Base-by-base conservation (phyloP, 2,797 vertebrate species). In the Oreonectes daqikongensis region DNA sequence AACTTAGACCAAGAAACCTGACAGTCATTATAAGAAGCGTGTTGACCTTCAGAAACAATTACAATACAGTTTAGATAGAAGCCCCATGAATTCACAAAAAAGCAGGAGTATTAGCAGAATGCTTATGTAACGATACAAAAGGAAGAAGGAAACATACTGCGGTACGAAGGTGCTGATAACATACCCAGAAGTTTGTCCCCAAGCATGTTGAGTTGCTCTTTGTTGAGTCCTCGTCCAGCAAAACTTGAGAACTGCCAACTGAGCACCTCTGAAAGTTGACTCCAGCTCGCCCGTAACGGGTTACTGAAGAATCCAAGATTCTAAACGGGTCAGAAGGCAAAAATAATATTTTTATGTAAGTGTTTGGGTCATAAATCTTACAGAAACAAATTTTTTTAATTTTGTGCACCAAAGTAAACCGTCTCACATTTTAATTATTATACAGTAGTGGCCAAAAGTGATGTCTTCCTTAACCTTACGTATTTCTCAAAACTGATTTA, bases 241-340 rank as follows among this genome's bases (percentile, higher is more conserved):
- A 97, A 97, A 0, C 95, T 97, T 35, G 95, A 97, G 85, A 99
- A 99, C 79, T 99, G 97, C 97, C 97, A 99, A 90, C 96, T 98
- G 78, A 99, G 88, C 28, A 98, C 95, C 89, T 99, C 97, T 1
- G 97, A 92, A 50, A 99, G 94, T 85, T 99, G 97, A 81, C 89
- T 95, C 94, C 97, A 92, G 55, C 91, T 91, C 68, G 94, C 94
- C 69, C 95, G 85, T 6, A 94, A 93, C 0, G 96, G 97, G 69
- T 93, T 98, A 61, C 92, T 95, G 85, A 99, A 98, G 89, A 97
- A 98, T 11, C 92, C 87, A 86, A 99, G 76, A 87, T 97, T 98
- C 97, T 99, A 89, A 46, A 46, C 12, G 68, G 15, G 5, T 18
- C 67, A 69, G 65, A 52, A 28, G 0, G 44, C 11, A 14, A 32